These are phyloP conservation scores for Orycteropus afer DNA, from an alignment of 2,113 vertebrate species.

Conservation along the genomic window DNA sequence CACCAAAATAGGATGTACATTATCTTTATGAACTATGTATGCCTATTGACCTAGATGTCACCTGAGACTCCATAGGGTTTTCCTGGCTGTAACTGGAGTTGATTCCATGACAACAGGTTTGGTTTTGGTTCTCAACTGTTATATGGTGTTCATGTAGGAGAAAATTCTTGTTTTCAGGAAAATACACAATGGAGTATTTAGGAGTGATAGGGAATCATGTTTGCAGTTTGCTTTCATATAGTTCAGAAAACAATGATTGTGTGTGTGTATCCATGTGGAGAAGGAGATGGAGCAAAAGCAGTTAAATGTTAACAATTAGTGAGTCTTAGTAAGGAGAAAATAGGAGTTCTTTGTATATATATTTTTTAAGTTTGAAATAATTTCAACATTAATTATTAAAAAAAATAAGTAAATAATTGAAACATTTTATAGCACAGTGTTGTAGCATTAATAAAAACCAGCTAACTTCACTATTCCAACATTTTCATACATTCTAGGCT, in stretches of 20 bases:
- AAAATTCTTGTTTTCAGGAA: neutral
- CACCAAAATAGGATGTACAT: too few relatives aligned
- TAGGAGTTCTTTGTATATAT: neutral
- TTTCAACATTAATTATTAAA: neutral
- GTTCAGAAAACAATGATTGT: neutral
- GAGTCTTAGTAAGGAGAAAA: neutral
- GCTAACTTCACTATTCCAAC: neutral
- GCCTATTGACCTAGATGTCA: too few relatives aligned
- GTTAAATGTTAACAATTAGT: neutral
- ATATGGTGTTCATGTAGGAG: too few relatives aligned
- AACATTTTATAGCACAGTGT: neutral
- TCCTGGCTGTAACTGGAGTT: too few relatives aligned
- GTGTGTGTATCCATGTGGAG: neutral
- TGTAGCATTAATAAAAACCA: neutral
- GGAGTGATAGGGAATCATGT: neutral
- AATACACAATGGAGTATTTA: neutral
- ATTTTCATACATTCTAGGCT: neutral
- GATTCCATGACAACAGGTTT: too few relatives aligned
- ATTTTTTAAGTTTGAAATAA: neutral
- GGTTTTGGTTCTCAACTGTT: too few relatives aligned
- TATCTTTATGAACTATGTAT: too few relatives aligned
- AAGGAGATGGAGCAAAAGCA: neutral
- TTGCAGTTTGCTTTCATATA: neutral
- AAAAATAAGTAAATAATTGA: neutral
- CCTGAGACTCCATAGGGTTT: too few relatives aligned